These are phyloP conservation scores for Oryzias javanicus DNA, from an alignment of 2,113 vertebrate genomes.

Conservation along the genomic window DNA sequence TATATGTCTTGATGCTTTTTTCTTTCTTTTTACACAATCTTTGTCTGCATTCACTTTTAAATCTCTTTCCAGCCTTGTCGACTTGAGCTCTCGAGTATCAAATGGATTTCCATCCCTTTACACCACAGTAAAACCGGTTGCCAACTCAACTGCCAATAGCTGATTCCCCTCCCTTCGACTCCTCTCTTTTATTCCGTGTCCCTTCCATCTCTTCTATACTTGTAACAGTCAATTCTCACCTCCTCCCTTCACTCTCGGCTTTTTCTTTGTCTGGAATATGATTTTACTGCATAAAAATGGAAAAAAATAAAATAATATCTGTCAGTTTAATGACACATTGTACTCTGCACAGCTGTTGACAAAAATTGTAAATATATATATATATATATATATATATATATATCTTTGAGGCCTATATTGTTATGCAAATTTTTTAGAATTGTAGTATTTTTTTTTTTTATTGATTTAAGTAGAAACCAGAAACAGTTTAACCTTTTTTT, in stretches of 20 bases:
- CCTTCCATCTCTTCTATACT: conserved; percentile 11
- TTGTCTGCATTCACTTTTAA: conserved; percentile 13
- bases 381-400: no score
- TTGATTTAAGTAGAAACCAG: no score
- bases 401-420: no score
- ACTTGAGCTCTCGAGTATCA: conserved; percentile 25
- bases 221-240: conserved; percentile 2
- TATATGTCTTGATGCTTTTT: conserved; percentile 3
- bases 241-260: background rate
- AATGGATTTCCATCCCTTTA: conserved; percentile 29
- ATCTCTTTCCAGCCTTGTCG: conserved; percentile 22
- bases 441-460: no score
- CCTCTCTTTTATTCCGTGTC: conserved; percentile 7
- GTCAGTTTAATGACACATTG: background rate
- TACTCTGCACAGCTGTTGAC: no score
- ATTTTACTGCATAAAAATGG: background rate
- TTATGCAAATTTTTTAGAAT: no score
- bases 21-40: conserved; percentile 15
- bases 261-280: conserved; percentile 2
- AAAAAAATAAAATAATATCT: background rate
- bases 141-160: conserved; percentile 50
- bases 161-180: conserved; percentile 30
- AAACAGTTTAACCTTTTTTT: no score
- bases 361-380: no score
- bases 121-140: conserved; percentile 49